Conservation (phyloP, 2,113 vertebrate species). For the Phainopepla nitens region DNA sequence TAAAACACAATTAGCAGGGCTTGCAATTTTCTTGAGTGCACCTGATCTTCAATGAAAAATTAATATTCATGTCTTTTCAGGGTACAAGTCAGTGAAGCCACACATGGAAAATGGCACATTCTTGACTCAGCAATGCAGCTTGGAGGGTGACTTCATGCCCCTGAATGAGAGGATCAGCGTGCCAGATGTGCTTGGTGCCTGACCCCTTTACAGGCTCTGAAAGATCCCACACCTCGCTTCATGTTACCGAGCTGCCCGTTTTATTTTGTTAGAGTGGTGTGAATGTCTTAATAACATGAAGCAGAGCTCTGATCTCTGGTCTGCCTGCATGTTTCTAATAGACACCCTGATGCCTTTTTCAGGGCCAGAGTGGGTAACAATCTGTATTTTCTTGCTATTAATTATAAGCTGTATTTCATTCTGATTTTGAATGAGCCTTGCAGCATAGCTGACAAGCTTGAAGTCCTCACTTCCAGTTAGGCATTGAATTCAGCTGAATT, state of each 20-base stretch:
- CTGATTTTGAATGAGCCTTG: accelerated
- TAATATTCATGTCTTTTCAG: background rate
- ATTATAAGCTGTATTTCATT: background rate
- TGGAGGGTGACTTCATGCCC: slow-evolving; percentile 20
- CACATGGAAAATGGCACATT: slow-evolving; percentile 3
- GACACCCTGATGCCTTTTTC: background rate
- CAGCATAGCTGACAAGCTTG: background rate
- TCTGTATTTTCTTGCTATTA: background rate
- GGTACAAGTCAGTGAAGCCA: background rate
- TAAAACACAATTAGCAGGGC: background rate
- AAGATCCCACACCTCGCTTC: background rate
- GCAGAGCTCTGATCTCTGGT: background rate
- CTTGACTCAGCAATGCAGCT: background rate
- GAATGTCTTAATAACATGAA: background rate
- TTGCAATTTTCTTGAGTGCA: background rate
- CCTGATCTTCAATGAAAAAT: background rate
- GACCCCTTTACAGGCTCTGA: background rate
- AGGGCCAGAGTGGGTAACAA: background rate
- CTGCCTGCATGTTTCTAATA: background rate
- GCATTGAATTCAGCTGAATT: slow-evolving; percentile 30
- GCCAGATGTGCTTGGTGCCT: slow-evolving; percentile 8
- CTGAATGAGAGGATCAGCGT: background rate
- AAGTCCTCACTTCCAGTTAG: background rate
- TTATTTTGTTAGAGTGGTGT: background rate
- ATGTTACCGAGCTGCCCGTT: background rate